Conservation (phyloP, 1,140 invertebrate genomes). For the Cyclargus thomasi region DNA sequence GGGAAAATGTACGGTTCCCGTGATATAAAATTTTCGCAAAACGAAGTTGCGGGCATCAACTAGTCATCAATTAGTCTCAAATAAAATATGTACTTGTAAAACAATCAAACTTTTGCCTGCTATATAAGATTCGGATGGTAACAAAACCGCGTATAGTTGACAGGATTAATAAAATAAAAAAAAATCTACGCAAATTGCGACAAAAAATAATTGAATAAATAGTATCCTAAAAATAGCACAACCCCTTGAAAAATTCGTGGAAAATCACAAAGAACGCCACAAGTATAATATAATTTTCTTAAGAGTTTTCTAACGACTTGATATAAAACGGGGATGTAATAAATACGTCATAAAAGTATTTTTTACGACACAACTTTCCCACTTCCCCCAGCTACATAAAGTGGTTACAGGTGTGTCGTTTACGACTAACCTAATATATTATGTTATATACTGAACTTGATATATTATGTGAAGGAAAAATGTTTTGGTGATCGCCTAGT, state of each 20-base stretch:
- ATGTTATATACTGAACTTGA: background rate
- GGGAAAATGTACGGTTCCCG: too few relatives aligned
- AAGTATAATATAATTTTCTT: slow-evolving; percentile 5
- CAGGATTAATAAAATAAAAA: too few relatives aligned
- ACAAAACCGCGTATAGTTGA: too few relatives aligned
- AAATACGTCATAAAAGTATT: slow-evolving; percentile 7
- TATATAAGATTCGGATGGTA: too few relatives aligned
- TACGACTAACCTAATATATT: background rate
- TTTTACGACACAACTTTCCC: slow-evolving; percentile 12
- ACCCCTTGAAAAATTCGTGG: background rate
- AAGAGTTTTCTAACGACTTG: slow-evolving; percentile 14
- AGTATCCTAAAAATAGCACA: background rate
- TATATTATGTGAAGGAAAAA: background rate
- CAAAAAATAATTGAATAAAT: too few relatives aligned
- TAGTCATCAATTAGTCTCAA: too few relatives aligned
- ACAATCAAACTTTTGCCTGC: too few relatives aligned
- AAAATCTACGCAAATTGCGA: too few relatives aligned
- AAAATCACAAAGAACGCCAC: background rate
- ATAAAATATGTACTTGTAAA: too few relatives aligned
- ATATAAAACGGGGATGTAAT: slow-evolving; percentile 2
- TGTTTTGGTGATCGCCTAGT: background rate
- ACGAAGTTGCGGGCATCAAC: too few relatives aligned
- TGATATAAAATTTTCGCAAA: too few relatives aligned
- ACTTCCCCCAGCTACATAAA: slow-evolving; percentile 3
- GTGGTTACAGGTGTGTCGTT: slow-evolving; percentile 14